phyloP scores from a whole-genome alignment of 2,888 invertebrate genomes.

The Eucriotettix oculatus region DNA sequence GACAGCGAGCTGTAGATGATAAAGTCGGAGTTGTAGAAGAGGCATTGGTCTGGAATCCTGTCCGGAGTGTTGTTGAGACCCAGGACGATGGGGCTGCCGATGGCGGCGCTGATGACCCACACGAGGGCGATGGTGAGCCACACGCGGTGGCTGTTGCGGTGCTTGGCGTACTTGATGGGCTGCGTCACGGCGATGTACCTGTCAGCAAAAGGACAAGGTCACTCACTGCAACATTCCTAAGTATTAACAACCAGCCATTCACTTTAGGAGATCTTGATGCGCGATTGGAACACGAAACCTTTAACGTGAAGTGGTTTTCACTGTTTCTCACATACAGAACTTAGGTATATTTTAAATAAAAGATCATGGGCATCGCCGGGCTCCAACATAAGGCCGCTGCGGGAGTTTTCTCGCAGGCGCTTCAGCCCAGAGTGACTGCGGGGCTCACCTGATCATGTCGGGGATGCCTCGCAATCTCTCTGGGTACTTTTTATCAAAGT shows the following conservation, averaged over 20 bases:
- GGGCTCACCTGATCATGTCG: too few species aligned
- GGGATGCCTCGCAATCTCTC: too few species aligned
- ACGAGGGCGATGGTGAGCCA: conserved; percentile 88
- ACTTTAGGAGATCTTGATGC: background rate
- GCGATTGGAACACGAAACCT: too few species aligned
- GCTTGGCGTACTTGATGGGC: conserved; percentile 97
- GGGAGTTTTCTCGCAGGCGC: too few species aligned
- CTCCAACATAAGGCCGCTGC: too few species aligned
- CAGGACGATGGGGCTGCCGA: conserved; percentile 89
- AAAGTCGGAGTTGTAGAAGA: conserved; percentile 96
- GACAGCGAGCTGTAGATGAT: conserved; percentile 94
- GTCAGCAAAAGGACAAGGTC: background rate
- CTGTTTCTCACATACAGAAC: too few species aligned
- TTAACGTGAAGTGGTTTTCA: too few species aligned
- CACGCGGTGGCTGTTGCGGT: conserved; percentile 88
- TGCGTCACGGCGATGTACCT: conserved; percentile 98
- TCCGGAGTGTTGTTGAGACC: conserved; percentile 89
- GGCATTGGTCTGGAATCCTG: conserved; percentile 67
- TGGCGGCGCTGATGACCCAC: conserved; percentile 89
- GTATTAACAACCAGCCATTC: background rate
- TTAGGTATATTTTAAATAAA: too few species aligned
- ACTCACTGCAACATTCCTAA: background rate
- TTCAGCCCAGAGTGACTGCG: too few species aligned
- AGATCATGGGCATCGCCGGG: too few species aligned
- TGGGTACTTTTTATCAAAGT: too few species aligned